A percentile compares a stretch with the other conserved stretches of the same genome.
Conservation (phyloP, 2,113 vertebrate genomes). For the Pithys albifrons region DNA sequence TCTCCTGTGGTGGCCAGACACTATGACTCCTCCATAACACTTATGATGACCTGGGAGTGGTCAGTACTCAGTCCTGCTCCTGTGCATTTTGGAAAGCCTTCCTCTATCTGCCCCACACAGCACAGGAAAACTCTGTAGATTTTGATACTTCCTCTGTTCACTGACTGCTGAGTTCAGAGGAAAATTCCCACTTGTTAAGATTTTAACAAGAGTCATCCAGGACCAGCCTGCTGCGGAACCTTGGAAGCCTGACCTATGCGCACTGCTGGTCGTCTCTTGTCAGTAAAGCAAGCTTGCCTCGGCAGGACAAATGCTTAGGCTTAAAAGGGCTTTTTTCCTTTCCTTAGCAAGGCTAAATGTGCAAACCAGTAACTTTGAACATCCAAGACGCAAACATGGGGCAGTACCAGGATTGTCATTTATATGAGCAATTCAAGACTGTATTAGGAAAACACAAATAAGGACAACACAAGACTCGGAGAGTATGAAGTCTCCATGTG, state of each 20-base stretch:
- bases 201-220: not conserved
- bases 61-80: not conserved
- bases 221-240: not conserved
- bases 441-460: not conserved
- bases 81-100: accelerated
- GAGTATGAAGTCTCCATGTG: not conserved
- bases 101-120: not conserved
- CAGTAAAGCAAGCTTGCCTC: not conserved
- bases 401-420: not conserved
- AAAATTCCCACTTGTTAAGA: not conserved
- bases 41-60: not conserved
- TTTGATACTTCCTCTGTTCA: not conserved
- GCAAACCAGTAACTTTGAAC: not conserved
- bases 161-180: not conserved
- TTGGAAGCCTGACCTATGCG: not conserved
- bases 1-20: accelerated
- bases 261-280: not conserved
- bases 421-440: not conserved
- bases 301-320: accelerated
- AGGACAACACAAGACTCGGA: not conserved
- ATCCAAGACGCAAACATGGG: not conserved
- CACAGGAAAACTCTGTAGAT: not conserved
- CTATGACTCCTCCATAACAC: accelerated
- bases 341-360: not conserved
- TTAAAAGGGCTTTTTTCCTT: not conserved